These are phyloP conservation scores for Acrobasis consociella DNA, from an alignment of 2,888 invertebrate genomes.

Conservation along the genomic window DNA sequence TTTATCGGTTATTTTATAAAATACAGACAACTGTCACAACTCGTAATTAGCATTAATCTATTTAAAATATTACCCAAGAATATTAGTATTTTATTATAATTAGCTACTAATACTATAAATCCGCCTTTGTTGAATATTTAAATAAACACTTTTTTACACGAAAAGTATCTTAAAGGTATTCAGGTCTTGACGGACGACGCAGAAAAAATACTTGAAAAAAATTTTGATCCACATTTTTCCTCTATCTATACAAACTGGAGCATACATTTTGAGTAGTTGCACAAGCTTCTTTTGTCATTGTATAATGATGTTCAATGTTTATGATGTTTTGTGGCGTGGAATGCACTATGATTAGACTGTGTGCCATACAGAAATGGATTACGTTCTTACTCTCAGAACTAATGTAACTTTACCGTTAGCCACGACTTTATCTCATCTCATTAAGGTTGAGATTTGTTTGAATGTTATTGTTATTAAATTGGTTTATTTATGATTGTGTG, in stretches of 20 bases:
- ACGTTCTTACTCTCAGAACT: constrained; percentile 31
- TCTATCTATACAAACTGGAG: constrained; percentile 56
- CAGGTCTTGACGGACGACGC: too few relatives aligned
- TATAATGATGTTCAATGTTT: constrained; percentile 73
- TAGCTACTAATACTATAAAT: too few relatives aligned
- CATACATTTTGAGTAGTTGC: constrained; percentile 74
- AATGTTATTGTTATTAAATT: constrained; percentile 13
- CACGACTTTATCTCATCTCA: constrained; percentile 23
- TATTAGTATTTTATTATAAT: too few relatives aligned
- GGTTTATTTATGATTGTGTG: constrained; percentile 40
- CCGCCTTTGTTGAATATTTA: too few relatives aligned
- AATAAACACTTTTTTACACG: too few relatives aligned
- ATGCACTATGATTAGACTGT: constrained; percentile 67
- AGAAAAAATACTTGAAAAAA: too few relatives aligned
- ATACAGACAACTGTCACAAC: too few relatives aligned
- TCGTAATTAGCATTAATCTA: too few relatives aligned
- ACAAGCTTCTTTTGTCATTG: constrained; percentile 80
- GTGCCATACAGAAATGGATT: constrained; percentile 52
- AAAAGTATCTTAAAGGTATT: too few relatives aligned
- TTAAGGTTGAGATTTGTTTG: constrained; percentile 36
- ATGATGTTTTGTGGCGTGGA: constrained; percentile 74
- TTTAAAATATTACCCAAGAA: too few relatives aligned
- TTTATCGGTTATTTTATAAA: too few relatives aligned
- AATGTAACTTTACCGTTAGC: not conserved
- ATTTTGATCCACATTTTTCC: not conserved